phyloP scores from a whole-genome alignment of 2,113 vertebrate genomes.

The Cepphus grylle region DNA sequence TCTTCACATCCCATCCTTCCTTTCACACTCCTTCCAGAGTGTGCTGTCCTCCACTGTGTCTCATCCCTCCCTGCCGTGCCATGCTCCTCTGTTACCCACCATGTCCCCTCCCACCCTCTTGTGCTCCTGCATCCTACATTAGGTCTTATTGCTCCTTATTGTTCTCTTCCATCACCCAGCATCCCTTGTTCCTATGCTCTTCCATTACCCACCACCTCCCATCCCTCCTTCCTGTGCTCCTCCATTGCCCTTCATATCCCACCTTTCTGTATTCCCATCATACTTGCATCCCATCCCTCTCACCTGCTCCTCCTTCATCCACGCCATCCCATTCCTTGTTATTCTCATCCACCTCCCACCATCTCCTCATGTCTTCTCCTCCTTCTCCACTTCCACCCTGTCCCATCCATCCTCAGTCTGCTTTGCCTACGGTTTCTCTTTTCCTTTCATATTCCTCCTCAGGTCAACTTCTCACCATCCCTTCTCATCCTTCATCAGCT shows the following conservation, averaged over 20 bases:
- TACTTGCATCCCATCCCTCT: not conserved
- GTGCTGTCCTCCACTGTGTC: not conserved
- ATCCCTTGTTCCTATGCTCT: not conserved
- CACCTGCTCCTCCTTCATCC: not conserved
- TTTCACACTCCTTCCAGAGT: not conserved
- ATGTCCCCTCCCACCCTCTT: not conserved
- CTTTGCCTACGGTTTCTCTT: not conserved
- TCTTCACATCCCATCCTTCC: not conserved
- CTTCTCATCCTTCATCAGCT: not conserved
- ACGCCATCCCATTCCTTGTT: not conserved
- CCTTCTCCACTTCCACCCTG: not conserved
- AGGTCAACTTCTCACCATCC: not conserved
- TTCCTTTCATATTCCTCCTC: not conserved
- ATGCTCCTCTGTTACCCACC: not conserved
- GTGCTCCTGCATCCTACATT: not conserved
- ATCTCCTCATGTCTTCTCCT: not conserved
- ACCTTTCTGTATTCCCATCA: not conserved
- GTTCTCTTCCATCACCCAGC: not conserved
- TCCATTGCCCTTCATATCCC: not conserved
- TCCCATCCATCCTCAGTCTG: not conserved
- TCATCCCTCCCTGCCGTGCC: not conserved
- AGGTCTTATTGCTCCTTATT: not conserved
- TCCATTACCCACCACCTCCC: not conserved
- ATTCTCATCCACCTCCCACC: not conserved
- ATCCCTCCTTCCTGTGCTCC: not conserved